A percentile compares a stretch with the other conserved stretches of the same genome.
phyloP scores from a whole-genome alignment of 2,888 invertebrate species.

The Tortrix viridana region DNA sequence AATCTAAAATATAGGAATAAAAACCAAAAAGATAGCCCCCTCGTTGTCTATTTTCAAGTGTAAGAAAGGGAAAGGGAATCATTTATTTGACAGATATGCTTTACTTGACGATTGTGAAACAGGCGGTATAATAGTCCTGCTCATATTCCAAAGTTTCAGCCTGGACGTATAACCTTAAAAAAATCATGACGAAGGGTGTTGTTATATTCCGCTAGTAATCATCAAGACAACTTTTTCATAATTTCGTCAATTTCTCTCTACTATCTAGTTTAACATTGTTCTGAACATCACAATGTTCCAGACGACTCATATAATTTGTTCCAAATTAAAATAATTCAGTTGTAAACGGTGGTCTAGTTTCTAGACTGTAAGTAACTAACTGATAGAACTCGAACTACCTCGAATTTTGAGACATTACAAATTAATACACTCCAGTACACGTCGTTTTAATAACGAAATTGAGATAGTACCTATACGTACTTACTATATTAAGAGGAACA shows the following conservation, averaged over 20 bases:
- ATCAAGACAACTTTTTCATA: background rate
- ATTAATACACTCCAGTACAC: conserved; percentile 2
- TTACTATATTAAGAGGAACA: too few species aligned
- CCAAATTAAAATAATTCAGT: background rate
- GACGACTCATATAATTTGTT: background rate
- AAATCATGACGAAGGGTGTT: too few species aligned
- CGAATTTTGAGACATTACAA: background rate
- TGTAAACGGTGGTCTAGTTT: background rate
- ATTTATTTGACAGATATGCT: too few species aligned
- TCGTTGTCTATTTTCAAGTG: too few species aligned
- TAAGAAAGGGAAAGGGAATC: too few species aligned
- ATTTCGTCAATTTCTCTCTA: background rate
- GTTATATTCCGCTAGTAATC: too few species aligned
- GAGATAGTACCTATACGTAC: background rate
- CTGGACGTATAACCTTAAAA: too few species aligned
- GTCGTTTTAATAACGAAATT: conserved; percentile 2
- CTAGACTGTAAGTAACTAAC: background rate
- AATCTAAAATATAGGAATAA: too few species aligned
- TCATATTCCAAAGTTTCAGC: too few species aligned
- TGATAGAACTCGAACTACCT: background rate
- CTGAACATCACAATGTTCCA: background rate
- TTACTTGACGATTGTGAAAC: too few species aligned
- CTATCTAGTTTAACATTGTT: background rate
- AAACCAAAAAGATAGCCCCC: too few species aligned
- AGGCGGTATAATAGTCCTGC: too few species aligned